phyloP scores from a whole-genome alignment of 1,140 invertebrate species.

The Trichoplusia ni region DNA sequence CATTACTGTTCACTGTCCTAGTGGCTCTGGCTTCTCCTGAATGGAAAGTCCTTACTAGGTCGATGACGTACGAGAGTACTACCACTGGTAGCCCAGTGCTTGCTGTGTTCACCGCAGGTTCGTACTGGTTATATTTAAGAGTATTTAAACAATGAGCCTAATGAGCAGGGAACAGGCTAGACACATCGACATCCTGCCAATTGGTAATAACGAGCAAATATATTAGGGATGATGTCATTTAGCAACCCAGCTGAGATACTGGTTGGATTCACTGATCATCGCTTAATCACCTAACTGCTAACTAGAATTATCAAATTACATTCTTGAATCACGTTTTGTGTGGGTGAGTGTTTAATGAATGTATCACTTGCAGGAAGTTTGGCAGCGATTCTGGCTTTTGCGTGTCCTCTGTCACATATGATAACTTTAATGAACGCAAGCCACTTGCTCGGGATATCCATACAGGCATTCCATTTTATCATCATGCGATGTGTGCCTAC shows the following conservation, averaged over 20 bases:
- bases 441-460: conserved; percentile 73
- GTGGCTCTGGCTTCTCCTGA: conserved; percentile 84
- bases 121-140: conserved; percentile 14
- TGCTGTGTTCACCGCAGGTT: conserved; percentile 85
- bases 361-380: conserved; percentile 81
- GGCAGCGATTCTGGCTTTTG: conserved; percentile 85
- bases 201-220: conserved; percentile 15
- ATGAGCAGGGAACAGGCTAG: not conserved
- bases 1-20: conserved; percentile 82
- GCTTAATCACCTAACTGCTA: conserved; percentile 24
- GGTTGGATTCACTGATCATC: conserved; percentile 2
- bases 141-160: not conserved
- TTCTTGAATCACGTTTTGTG: conserved; percentile 4
- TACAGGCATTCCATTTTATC: conserved; percentile 74
- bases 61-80: conserved; percentile 84
- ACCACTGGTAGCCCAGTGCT: conserved; percentile 85
- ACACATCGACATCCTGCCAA: not conserved
- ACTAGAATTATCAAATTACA: conserved; percentile 23
- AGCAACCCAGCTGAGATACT: conserved; percentile 7
- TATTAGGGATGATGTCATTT: conserved; percentile 25
- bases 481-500: conserved; percentile 77
- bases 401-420: conserved; percentile 83
- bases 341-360: not conserved
- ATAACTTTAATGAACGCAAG: conserved; percentile 79
- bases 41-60: conserved; percentile 84